These are phyloP conservation scores for Watsonalla cultraria DNA, from an alignment of 2,888 invertebrate species.

Conservation along the genomic window DNA sequence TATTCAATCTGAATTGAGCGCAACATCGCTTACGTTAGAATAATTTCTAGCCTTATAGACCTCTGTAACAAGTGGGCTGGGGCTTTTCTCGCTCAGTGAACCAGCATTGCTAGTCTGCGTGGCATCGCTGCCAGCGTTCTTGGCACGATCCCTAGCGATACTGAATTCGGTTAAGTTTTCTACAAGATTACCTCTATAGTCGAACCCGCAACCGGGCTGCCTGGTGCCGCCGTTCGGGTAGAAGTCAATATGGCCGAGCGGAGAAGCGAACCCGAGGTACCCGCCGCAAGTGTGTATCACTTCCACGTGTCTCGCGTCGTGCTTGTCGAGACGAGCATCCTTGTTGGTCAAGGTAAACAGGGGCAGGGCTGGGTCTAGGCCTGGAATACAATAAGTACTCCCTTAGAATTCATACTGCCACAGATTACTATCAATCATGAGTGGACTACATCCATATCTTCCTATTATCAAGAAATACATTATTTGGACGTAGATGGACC, in stretches of 20 bases:
- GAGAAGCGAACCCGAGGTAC: slow-evolving; percentile 77
- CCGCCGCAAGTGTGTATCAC: slow-evolving; percentile 81
- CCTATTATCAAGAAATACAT: too few relatives aligned
- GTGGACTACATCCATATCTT: background rate
- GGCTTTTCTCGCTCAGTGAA: too few relatives aligned
- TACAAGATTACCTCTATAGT: slow-evolving; percentile 68
- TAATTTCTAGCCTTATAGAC: too few relatives aligned
- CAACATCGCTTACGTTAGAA: too few relatives aligned
- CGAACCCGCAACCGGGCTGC: slow-evolving; percentile 78
- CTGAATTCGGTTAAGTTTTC: background rate
- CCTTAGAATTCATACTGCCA: too few relatives aligned
- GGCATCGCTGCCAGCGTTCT: too few relatives aligned
- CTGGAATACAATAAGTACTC: slow-evolving; percentile 37
- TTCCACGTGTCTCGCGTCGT: slow-evolving; percentile 80
- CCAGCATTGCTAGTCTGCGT: too few relatives aligned
- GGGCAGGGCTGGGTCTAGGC: slow-evolving; percentile 79
- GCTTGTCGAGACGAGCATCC: slow-evolving; percentile 75
- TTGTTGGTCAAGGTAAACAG: slow-evolving; percentile 74
- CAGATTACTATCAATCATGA: background rate
- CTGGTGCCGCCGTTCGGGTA: slow-evolving; percentile 80
- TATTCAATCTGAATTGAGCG: too few relatives aligned
- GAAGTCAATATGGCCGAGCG: slow-evolving; percentile 81
- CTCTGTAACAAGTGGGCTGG: too few relatives aligned
- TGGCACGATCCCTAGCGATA: too few relatives aligned
- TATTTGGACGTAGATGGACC: too few relatives aligned